Base-by-base conservation (phyloP, 2,797 vertebrate species). In the Sandelia bainsii region DNA sequence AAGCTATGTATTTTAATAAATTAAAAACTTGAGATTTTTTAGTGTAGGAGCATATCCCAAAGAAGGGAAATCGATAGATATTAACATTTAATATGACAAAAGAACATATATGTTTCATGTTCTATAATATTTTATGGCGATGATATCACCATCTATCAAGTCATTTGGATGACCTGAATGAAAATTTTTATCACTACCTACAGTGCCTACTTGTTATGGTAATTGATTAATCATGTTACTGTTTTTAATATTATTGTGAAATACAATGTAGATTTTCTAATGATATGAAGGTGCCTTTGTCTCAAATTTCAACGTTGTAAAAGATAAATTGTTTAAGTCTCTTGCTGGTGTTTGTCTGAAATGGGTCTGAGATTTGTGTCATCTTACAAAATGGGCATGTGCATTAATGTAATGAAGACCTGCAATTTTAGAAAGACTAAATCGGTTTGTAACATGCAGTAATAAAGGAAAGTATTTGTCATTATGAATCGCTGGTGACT, bases 1-100 rank as follows among this genome's bases (percentile, higher is more conserved):
- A 89, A 85, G 3, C 40, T 80, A 76, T 87, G 46, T 90, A 90
- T 90, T 87, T 84, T 83, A 88, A 79, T 82, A 77, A 85, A 79
- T 83, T 86, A 78, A 84, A 54, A 75, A 77, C 62, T 46, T 76
- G 45, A 85, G 58, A 76, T 70, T 76, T 27, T 63, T 75, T 46
- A 20, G 19, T 62, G 48, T 73, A 77, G 51, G 40, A 80, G 45
- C 22, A 72, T 49, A 72, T 68, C 4, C 64, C 69, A 72, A 75
- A 39, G 76, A 20, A 50, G 32, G 51, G 29, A 80, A 84, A 75
- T 75, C 25, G 61, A 62, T 59, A 56, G 1, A 81, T 85, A 78
- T 79, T 62, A 57, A 64, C 23, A 65, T 80, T 16, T 59, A 42
- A 54, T 77, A 74, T 23, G 12, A 51, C 14, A 20, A 61, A 14